Conservation (phyloP, 2,888 invertebrate genomes). For the Chymomyza amoena region DNA sequence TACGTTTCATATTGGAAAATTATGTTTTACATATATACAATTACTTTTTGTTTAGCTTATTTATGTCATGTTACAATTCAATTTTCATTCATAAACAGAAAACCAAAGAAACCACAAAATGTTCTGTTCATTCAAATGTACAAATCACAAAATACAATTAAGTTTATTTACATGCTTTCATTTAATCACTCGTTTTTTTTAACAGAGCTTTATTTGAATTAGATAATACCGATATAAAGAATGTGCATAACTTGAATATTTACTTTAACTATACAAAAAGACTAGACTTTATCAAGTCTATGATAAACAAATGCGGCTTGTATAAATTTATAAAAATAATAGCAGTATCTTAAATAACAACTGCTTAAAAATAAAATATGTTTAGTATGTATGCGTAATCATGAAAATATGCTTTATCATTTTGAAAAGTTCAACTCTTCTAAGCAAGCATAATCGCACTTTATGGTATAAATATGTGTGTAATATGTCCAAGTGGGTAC, state of each 20-base stretch:
- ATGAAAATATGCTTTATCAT: not conserved
- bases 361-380: constrained; percentile 45
- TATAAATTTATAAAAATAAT: constrained; percentile 61
- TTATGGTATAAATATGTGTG: constrained; percentile 31
- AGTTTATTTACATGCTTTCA: not conserved
- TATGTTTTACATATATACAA: not conserved
- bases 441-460: constrained; percentile 36
- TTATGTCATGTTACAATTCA: not conserved
- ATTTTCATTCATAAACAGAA: not conserved
- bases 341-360: constrained; percentile 55
- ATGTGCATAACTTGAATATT: constrained; percentile 44
- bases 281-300: constrained; percentile 22
- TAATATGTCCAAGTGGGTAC: not conserved
- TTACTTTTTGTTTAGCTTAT: not conserved
- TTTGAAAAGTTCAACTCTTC: constrained; percentile 60
- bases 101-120: not conserved
- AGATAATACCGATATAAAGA: constrained; percentile 53
- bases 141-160: not conserved
- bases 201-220: constrained; percentile 17
- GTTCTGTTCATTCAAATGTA: not conserved
- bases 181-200: constrained; percentile 23
- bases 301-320: constrained; percentile 37
- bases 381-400: constrained; percentile 21
- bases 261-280: constrained; percentile 33
- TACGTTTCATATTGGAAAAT: not conserved